Percentiles rank a stretch among this genome's conserved stretches.
Conservation (phyloP, 2,797 vertebrate species). For the Sphenopsis melanotis region DNA sequence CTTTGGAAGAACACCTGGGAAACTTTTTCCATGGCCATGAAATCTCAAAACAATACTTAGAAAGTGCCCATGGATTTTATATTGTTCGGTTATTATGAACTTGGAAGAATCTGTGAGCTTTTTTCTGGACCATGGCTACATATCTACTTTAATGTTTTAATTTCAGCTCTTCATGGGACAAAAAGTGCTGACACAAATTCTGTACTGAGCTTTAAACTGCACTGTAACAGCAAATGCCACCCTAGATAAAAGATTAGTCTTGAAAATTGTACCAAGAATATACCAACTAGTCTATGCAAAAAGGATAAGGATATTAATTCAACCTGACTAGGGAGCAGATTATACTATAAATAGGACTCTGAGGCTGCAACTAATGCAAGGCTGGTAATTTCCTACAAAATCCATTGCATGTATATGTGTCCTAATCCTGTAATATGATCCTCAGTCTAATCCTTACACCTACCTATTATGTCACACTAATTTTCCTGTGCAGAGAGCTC, state of each 20-base stretch:
- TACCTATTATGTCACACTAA: neutral
- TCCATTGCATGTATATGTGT: neutral
- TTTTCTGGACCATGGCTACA: neutral
- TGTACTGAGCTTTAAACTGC: neutral
- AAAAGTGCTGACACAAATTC: slow-evolving; percentile 43
- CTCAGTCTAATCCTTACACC: neutral
- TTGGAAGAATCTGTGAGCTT: neutral
- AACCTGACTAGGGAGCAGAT: slow-evolving; percentile 36
- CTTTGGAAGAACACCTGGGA: neutral
- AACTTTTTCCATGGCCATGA: neutral
- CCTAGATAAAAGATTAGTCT: slow-evolving; percentile 19
- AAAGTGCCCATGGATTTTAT: neutral
- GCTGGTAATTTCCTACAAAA: slow-evolving; percentile 12
- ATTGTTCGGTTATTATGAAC: neutral
- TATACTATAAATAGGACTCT: slow-evolving; percentile 53
- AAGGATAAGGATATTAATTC: slow-evolving; percentile 44
- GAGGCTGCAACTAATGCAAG: slow-evolving; percentile 2
- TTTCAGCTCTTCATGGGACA: neutral
- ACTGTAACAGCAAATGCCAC: slow-evolving; percentile 24
- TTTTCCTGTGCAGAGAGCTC: neutral
- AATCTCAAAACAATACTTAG: neutral
- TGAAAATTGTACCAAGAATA: slow-evolving; percentile 26
- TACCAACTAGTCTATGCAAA: slow-evolving; percentile 15
- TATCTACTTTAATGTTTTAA: neutral
- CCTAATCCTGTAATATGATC: slow-evolving; percentile 29